These are phyloP conservation scores for Gasteruption jaculator DNA, from an alignment of 2,888 invertebrate genomes.

Conservation along the genomic window DNA sequence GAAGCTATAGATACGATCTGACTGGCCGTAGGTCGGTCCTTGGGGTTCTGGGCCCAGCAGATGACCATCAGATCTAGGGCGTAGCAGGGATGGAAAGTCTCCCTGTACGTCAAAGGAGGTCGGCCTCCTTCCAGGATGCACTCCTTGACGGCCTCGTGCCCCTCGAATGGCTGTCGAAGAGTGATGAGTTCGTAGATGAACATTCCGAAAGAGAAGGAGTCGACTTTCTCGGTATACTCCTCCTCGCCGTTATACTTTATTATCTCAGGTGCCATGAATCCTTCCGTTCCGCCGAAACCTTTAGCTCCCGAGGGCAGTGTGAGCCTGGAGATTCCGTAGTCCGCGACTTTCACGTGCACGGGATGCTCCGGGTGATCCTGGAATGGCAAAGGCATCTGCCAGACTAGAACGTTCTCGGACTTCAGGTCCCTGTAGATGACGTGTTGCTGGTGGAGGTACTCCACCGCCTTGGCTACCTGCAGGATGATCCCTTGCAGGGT, in stretches of 20 bases:
- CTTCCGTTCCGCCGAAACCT: slow-evolving; percentile 98
- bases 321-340: slow-evolving; percentile 90
- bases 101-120: slow-evolving; percentile 81
- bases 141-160: slow-evolving; percentile 94
- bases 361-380: slow-evolving; percentile 63
- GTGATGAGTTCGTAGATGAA: slow-evolving; percentile 93
- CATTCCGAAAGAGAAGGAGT: slow-evolving; percentile 99
- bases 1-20: slow-evolving; percentile 89
- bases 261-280: slow-evolving; percentile 99
- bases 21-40: slow-evolving; percentile 87
- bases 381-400: slow-evolving; percentile 86
- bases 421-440: slow-evolving; percentile 93
- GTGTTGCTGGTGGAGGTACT: slow-evolving; percentile 88
- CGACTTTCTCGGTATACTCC: slow-evolving; percentile 98
- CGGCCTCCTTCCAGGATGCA: slow-evolving; percentile 92
- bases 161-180: slow-evolving; percentile 91
- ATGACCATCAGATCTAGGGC: slow-evolving; percentile 92
- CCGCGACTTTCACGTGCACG: slow-evolving; percentile 91
- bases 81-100: slow-evolving; percentile 79
- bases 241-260: slow-evolving; percentile 98
- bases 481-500: slow-evolving; percentile 80
- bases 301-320: slow-evolving; percentile 89
- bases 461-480: slow-evolving; percentile 90
- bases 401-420: slow-evolving; percentile 97
- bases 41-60: slow-evolving; percentile 89